Evolutionary conservation across 2,888 invertebrate species (phyloP).

Genomic region (Dryomyza anilis): DNA sequence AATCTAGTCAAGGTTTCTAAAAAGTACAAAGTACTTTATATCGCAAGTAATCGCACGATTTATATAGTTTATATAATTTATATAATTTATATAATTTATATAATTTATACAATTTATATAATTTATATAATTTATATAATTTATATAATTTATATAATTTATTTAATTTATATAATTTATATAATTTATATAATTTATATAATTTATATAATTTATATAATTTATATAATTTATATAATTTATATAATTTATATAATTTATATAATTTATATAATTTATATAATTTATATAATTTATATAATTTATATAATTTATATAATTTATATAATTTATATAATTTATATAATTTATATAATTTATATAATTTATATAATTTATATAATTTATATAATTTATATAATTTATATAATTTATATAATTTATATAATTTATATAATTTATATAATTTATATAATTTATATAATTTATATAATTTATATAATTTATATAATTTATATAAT

Average conservation of each 20-base stretch:
- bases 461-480: too few species aligned
- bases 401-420: too few species aligned
- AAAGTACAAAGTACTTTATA: too few species aligned
- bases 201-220: background rate
- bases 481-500: too few species aligned
- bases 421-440: too few species aligned
- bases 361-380: too few species aligned
- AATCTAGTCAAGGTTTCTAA: too few species aligned
- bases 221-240: background rate
- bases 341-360: background rate
- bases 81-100: background rate
- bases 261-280: background rate
- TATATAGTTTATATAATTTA: background rate
- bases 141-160: background rate
- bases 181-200: background rate
- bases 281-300: background rate
- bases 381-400: too few species aligned
- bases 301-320: background rate
- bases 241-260: background rate
- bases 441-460: too few species aligned
- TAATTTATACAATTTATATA: background rate
- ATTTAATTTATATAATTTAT: background rate
- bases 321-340: background rate
- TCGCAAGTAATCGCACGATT: too few species aligned
- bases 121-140: background rate